A percentile compares a stretch with the other conserved stretches of the same genome.
Conservation (phyloP, 2,113 vertebrate species). For the Silurus meridionalis region DNA sequence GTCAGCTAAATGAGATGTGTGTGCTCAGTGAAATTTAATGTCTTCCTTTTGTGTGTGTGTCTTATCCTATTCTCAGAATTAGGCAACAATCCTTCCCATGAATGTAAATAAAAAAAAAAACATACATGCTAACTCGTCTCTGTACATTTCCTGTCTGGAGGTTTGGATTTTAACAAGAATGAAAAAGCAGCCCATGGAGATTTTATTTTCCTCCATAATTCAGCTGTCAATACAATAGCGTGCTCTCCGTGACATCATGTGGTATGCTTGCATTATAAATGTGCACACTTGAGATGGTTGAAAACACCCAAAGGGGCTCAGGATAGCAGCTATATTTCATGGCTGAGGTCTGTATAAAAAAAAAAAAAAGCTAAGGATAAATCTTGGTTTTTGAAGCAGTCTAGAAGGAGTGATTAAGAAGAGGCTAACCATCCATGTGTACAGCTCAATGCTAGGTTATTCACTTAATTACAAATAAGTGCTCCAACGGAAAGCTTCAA, state of each 20-base stretch:
- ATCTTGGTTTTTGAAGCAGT: slow-evolving; percentile 15
- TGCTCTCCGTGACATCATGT: slow-evolving; percentile 49
- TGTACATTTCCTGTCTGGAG: slow-evolving; percentile 25
- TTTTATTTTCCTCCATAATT: slow-evolving; percentile 46
- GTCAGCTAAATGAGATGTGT: slow-evolving; percentile 6
- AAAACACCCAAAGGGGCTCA: slow-evolving; percentile 7
- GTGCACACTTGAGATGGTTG: slow-evolving; percentile 38
- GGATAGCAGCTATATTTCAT: neutral
- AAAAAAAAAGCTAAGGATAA: slow-evolving; percentile 40
- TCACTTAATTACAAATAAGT: slow-evolving; percentile 19
- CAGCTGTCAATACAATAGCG: slow-evolving; percentile 43
- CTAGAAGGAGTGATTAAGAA: neutral
- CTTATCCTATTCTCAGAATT: neutral
- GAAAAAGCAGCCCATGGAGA: slow-evolving; percentile 27
- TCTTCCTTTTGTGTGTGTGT: neutral
- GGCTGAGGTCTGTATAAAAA: slow-evolving; percentile 17
- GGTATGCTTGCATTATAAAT: slow-evolving; percentile 29
- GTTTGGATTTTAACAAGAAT: slow-evolving; percentile 17
- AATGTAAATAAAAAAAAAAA: slow-evolving; percentile 3
- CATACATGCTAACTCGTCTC: slow-evolving; percentile 1
- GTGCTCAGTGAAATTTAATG: slow-evolving; percentile 43
- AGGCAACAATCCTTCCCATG: neutral
- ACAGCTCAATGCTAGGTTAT: neutral
- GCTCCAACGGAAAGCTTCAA: neutral
- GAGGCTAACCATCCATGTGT: neutral